Evolutionary conservation across 2,113 vertebrate species (phyloP), one percentile per base, ranked within the genome.

Genomic region (Oplegnathus fasciatus): DNA sequence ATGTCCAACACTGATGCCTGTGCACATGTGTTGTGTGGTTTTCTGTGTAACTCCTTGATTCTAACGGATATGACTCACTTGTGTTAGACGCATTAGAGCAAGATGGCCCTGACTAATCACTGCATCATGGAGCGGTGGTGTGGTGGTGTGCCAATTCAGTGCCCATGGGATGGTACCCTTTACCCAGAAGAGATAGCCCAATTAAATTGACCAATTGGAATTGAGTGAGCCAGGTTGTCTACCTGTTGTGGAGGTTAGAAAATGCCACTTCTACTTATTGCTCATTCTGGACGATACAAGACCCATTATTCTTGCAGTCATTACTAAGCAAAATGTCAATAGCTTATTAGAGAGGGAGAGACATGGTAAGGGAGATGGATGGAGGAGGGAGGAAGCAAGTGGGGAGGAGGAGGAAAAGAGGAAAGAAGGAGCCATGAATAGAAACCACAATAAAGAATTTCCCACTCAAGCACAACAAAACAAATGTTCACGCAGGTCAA

Each of bases 321-420:
- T 94, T 89, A 86, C 92, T 92, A 91, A 93, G 84, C 88, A 94
- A 89, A 91, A 91, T 90, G 92, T 88, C 92, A 91, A 94, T 93
- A 93, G 68, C 84, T 88, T 92, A 89, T 91, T 89, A 80, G 83
- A 82, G 72, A 79, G 76, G 42, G 54, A 72, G 69, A 84, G 78
- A 85, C 80, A 42, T 61, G 75, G 60, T 68, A 79, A 82, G 67
- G 74, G 84, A 83, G 88, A 86, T 68, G 81, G 89, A 67, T 84
- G 83, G 60, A 82, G 44, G 40, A 37, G 24, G 32, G 20, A 75
- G 57, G 40, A 20, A 40, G 46, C 28, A 48, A 40, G 66, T 69
- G 26, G 13, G 30, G 44, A 55, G 40, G 62, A 52, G 58, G 22
- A 65, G 10, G 20, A 54, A 55, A 65, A 48, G 44, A 55, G 34